Evolutionary conservation across 1,140 invertebrate genomes (phyloP).

Genomic region (Lanistes nyassanus): DNA sequence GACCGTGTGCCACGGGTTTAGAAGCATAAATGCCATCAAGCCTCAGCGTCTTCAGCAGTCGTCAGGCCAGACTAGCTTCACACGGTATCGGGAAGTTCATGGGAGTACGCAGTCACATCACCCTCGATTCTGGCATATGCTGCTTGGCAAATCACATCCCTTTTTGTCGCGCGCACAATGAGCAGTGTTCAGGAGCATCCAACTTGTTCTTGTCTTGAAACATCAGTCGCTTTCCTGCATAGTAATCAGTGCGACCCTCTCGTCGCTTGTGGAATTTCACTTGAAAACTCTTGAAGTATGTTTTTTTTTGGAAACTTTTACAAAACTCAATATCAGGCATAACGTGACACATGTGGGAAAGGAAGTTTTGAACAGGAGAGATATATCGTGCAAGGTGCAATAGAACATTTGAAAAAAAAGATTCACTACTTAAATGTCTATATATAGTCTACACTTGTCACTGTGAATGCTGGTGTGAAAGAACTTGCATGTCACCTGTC

Average conservation of each 20-base stretch:
- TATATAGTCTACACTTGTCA: no score
- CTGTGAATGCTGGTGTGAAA: no score
- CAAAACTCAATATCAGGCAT: no score
- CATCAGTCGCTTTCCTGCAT: slow-evolving; percentile 94
- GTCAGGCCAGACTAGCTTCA: slow-evolving; percentile 74
- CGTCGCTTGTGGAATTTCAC: slow-evolving; percentile 73
- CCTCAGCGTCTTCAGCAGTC: slow-evolving; percentile 91
- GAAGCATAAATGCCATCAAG: slow-evolving; percentile 93
- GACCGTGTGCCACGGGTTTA: slow-evolving; percentile 88
- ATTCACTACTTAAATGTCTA: no score
- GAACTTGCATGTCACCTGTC: no score
- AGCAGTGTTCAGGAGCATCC: slow-evolving; percentile 99
- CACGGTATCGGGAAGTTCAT: slow-evolving; percentile 83
- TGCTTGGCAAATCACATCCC: slow-evolving; percentile 97
- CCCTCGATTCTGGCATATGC: slow-evolving; percentile 98
- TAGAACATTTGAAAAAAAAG: no score
- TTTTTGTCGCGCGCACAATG: slow-evolving; percentile 98
- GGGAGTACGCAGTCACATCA: slow-evolving; percentile 96
- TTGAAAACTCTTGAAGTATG: slow-evolving; percentile 99
- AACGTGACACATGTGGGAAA: no score
- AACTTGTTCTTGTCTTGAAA: slow-evolving; percentile 99
- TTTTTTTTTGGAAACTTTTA: slow-evolving; percentile 99
- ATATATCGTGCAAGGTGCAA: no score
- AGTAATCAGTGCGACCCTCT: slow-evolving; percentile 99
- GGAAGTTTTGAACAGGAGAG: no score